Conservation (phyloP, 2,113 vertebrate species). For the Rhizomys pruinosus region DNA sequence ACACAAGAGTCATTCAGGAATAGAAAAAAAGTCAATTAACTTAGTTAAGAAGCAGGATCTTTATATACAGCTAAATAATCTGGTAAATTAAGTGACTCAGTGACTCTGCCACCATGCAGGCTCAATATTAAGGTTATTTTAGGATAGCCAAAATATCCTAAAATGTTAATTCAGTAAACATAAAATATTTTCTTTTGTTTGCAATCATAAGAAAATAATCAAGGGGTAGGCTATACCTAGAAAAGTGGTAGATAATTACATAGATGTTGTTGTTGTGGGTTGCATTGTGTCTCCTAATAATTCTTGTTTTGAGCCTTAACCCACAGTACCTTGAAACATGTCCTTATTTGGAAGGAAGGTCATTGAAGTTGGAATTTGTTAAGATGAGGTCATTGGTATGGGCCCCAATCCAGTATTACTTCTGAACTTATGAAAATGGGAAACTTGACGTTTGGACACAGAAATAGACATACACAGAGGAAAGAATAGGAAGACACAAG, state of each 20-base stretch:
- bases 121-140: slow-evolving; percentile 31
- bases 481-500: neutral
- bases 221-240: neutral
- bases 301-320: neutral
- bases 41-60: neutral
- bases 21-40: neutral
- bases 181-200: slow-evolving; percentile 14
- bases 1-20: neutral
- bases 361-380: neutral
- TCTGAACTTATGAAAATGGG: neutral
- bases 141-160: slow-evolving; percentile 29
- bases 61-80: neutral
- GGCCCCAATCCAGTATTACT: neutral
- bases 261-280: neutral
- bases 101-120: neutral
- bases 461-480: neutral
- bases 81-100: neutral
- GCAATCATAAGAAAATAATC: slow-evolving; percentile 29
- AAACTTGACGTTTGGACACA: slow-evolving; percentile 26
- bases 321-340: neutral
- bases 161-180: slow-evolving; percentile 41
- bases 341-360: slow-evolving; percentile 56
- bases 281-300: slow-evolving; percentile 29
- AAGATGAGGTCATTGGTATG: slow-evolving; percentile 43
- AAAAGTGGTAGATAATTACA: slow-evolving; percentile 30